Conservation (phyloP, 2,797 vertebrate species). For the Chanos chanos region DNA sequence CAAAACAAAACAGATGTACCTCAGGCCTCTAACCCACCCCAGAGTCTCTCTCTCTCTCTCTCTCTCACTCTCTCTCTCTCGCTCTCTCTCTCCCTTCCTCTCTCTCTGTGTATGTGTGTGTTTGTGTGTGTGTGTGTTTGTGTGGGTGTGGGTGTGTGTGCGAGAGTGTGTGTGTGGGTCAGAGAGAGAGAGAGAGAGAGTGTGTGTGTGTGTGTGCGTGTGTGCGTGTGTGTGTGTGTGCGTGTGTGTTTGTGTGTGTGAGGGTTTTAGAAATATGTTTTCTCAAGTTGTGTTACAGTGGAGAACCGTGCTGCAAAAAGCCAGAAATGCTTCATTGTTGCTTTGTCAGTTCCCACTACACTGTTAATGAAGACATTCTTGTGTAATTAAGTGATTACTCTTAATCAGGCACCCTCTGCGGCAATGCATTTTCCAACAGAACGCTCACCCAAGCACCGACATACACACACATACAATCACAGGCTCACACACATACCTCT, state of each 20-base stretch:
- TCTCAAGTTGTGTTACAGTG: no score
- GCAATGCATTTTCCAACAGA: constrained; percentile 11
- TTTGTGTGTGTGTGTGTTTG: not conserved
- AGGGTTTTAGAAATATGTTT: no score
- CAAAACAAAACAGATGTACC: no score
- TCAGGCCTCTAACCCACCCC: constrained; percentile 18
- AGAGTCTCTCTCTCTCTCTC: constrained; percentile 37
- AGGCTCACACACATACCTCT: not conserved
- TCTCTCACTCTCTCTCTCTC: constrained; percentile 55
- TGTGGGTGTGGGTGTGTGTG: not conserved
- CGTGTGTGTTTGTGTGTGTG: not conserved
- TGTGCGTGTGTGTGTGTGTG: constrained; percentile 13
- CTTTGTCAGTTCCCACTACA: constrained; percentile 24
- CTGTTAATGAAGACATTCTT: constrained; percentile 40
- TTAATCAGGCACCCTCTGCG: constrained; percentile 25
- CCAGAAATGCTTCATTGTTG: constrained; percentile 33
- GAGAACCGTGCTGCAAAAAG: no score
- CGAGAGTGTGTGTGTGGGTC: constrained; percentile 13
- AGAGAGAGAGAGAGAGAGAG: not conserved
- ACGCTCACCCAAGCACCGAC: constrained; percentile 3
- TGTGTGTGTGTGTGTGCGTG: not conserved
- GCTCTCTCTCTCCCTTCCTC: not conserved
- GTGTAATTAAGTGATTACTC: constrained; percentile 35
- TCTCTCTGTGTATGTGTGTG: not conserved
- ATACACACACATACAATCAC: not conserved